Evolutionary conservation across 2,888 invertebrate genomes (phyloP), one percentile per base, ranked within the genome.

Genomic region (Oscheius sp.): DNA sequence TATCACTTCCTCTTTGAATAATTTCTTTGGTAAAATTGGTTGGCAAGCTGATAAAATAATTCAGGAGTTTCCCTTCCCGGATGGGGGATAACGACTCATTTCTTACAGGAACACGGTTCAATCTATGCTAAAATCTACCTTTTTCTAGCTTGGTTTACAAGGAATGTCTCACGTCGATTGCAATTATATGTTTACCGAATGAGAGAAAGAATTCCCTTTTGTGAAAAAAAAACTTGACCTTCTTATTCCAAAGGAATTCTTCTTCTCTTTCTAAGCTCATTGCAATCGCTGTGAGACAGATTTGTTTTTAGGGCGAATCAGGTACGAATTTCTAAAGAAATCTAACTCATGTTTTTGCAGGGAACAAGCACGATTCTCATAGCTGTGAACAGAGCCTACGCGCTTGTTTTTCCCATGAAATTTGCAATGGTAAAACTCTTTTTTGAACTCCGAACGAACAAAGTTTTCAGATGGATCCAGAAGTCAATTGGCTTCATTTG

Each of bases 51-150:
- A 25, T 25, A 46, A n/a, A 46, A 46, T 5, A 27, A 4, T 15
- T 57, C 25, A 57, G 57, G 57, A 17, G 45, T 61, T 17, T 45
- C 61, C 10, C 61, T 61, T n/a, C 61, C 61, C 42, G 61, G 61
- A 3, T 42, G 61, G 42, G 61, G 61, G 2, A 45, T 61, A 1
- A 61, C 61, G 17, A 25, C 29, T 10, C 45, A 15, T 17, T 15
- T 61, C n/a, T 42, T 31, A 27, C n/a, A 39, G 2, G 23, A 42
- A 17, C 45, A 29, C 20, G 61, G 42, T 27, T n/a, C 25, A 6
- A 29, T 29, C 17, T 61, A 61, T 20, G 45, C 45, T 8, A 42
- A 45, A 23, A 15, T 39, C 31, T 61, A 61, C 45, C 61, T 61
- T 29, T 45, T 42, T 17, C 17, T 61, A 8, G 61, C 61, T 3